Base-by-base conservation (phyloP, 2,888 invertebrate species). In the Hyles lineata region DNA sequence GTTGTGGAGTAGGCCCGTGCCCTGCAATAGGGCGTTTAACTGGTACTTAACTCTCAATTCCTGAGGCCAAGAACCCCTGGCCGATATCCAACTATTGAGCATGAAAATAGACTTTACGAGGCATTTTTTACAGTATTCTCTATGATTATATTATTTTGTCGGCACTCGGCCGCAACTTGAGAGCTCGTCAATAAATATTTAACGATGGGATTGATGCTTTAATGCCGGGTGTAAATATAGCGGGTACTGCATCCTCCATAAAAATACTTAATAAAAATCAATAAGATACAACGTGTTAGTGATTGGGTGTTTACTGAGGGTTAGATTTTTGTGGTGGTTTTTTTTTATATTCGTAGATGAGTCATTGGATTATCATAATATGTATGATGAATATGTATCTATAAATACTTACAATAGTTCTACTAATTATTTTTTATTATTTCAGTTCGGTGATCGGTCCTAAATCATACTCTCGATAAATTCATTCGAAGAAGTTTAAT, bases 181-280 rank as follows among this genome's bases (percentile, higher is more conserved):
- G 50, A 72, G 67, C 62, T 70, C 71, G 75, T 76, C 77, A 84
- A 86, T 87, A 87, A 86, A 86, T 78, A 69, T 67, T 84, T 85
- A 82, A 88, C 80, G 84, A 81, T 83, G 77, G 76, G 82, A 84
- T 84, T 83, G 87, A 82, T 85, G 78, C 77, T 82, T 85, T 85
- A 80, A 86, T 82, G 82, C 73, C 61, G 69, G 43, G 21, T 73
- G 78, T 79, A 78, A 80, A 78, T 43, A 67, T 67, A 43, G 50
- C 72, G 59, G n/a, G 23, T 23, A 67, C 43, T 17, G 67, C 43
- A 67, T 67, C 67, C 60, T 69, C 29, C n/a, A 60, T 70, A 60
- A 72, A 72, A 72, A 63, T 70, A 70, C 69, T 67, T 70, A 52
- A 70, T 70, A 35, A 61, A 50, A 71, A 59, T 43, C 35, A 43